Evolutionary conservation across 1,140 invertebrate genomes (phyloP).

Genomic region (Ceratina japonica): DNA sequence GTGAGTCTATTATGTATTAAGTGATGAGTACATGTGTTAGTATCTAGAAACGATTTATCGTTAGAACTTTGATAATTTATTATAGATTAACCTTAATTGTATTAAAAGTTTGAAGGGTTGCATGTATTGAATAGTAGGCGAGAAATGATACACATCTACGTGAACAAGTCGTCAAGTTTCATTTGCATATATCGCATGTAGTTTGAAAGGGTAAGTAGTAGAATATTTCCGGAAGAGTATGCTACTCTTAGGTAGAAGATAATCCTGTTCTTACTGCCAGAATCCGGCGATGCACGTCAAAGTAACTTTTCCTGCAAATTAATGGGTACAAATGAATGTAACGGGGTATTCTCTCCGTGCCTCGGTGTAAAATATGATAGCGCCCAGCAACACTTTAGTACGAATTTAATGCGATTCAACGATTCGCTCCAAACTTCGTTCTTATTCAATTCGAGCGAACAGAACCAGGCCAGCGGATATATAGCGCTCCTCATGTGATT

Average conservation of each 20-base stretch:
- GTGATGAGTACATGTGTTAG: not conserved
- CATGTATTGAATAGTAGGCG: too few species aligned
- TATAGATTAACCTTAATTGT: too few species aligned
- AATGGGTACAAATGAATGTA: not conserved
- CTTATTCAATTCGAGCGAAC: not conserved
- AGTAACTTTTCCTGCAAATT: not conserved
- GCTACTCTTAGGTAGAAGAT: not conserved
- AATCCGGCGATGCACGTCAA: not conserved
- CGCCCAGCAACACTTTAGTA: not conserved
- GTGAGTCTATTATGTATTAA: slow-evolving; percentile 69
- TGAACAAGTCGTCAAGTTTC: too few species aligned
- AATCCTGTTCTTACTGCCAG: not conserved
- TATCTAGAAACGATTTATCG: too few species aligned
- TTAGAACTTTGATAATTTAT: too few species aligned
- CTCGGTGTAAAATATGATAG: not conserved
- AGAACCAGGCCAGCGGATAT: not conserved
- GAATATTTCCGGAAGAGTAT: not conserved
- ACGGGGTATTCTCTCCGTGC: not conserved
- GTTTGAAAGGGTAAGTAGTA: not conserved
- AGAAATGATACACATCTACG: too few species aligned
- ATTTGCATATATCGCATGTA: not conserved
- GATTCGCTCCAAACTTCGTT: not conserved
- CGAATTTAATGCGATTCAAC: not conserved
- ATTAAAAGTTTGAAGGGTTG: too few species aligned
- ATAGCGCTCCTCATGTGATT: not conserved